Evolutionary conservation across 2,113 vertebrate species (phyloP).

Genomic region (Pantherophis guttatus): DNA sequence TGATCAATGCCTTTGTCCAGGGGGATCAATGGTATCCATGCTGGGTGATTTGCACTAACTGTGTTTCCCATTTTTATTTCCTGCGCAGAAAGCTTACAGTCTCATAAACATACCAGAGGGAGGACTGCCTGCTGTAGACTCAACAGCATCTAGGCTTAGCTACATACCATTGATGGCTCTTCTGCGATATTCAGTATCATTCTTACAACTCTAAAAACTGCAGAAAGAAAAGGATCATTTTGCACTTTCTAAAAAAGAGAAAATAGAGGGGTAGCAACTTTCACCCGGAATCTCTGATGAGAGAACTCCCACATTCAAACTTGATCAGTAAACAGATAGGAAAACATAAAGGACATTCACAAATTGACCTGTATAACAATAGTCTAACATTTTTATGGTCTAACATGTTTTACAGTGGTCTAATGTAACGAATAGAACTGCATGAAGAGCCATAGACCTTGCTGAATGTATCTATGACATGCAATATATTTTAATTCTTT

Average conservation of each 20-base stretch:
- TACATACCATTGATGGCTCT: not conserved
- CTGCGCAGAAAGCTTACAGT: constrained; percentile 23
- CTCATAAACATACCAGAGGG: not conserved
- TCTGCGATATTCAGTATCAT: not conserved
- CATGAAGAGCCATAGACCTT: not conserved
- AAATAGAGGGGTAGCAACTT: not conserved
- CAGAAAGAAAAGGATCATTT: not conserved
- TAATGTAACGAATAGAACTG: not conserved
- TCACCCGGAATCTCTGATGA: not conserved
- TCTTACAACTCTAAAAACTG: not conserved
- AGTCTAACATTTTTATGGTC: not conserved
- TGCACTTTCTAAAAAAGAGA: not conserved
- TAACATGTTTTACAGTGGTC: not conserved
- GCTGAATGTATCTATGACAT: not conserved
- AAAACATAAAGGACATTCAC: not conserved
- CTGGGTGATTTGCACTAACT: constrained; percentile 34
- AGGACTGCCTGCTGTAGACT: not conserved
- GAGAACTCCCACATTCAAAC: not conserved
- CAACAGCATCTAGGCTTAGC: not conserved
- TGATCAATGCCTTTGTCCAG: constrained; percentile 46
- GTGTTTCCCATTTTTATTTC: constrained; percentile 18
- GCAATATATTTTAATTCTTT: not conserved
- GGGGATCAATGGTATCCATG: constrained; percentile 46
- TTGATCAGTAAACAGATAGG: not conserved
- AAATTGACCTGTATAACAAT: not conserved